These are phyloP conservation scores for Drosophila mauritiana DNA, from an alignment of 1,140 invertebrate species.

Conservation along the genomic window DNA sequence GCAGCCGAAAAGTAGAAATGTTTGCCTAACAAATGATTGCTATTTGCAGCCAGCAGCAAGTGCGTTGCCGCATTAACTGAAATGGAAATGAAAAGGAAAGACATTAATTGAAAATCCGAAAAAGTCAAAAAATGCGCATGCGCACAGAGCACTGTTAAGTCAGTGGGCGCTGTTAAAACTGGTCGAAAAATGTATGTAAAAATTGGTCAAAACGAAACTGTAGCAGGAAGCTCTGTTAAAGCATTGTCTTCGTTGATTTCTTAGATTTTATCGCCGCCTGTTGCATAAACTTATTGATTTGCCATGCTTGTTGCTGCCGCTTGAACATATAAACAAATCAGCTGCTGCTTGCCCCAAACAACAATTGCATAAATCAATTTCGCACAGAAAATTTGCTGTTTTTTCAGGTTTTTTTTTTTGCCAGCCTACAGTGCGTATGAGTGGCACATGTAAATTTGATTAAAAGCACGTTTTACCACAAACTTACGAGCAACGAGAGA, in stretches of 20 bases:
- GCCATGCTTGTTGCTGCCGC: conserved; percentile 60
- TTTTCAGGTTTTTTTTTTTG: conserved; percentile 4
- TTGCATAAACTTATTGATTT: conserved; percentile 82
- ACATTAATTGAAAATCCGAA: conserved; percentile 65
- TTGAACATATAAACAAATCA: conserved; percentile 77
- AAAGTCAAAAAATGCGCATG: conserved; percentile 15
- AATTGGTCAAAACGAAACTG: conserved; percentile 16
- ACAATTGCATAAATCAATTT: conserved; percentile 84
- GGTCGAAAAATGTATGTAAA: conserved; percentile 43
- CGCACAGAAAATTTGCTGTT: conserved; percentile 50
- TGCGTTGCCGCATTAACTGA: conserved; percentile 67
- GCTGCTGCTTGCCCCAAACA: conserved; percentile 65
- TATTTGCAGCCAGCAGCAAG: conserved; percentile 58
- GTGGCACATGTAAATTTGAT: conserved; percentile 76
- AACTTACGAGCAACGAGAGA: conserved; percentile 23
- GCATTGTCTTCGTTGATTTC: conserved; percentile 66
- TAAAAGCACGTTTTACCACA: conserved; percentile 77
- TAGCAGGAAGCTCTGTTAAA: conserved; percentile 65
- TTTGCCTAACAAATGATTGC: conserved; percentile 77
- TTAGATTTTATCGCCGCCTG: conserved; percentile 71
- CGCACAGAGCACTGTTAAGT: conserved; percentile 22
- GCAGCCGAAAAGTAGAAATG: conserved; percentile 71
- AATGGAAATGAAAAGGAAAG: conserved; percentile 49
- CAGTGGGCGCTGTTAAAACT: conserved; percentile 38
- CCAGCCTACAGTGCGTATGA: conserved; percentile 75